Evolutionary conservation across 2,888 invertebrate genomes (phyloP).

Genomic region (Leucophenga montana): DNA sequence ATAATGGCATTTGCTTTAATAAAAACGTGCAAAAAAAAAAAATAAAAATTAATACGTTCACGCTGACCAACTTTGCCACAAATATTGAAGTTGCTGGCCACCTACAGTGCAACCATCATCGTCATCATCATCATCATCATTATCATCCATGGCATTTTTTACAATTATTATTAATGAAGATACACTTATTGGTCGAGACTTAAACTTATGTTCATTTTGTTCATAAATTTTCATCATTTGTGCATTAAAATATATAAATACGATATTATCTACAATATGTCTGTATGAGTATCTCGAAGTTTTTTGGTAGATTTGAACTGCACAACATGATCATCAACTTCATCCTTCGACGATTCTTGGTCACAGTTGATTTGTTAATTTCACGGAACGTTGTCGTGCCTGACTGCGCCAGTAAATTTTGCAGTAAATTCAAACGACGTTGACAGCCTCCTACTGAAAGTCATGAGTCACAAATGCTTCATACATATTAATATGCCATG

Average conservation of each 20-base stretch:
- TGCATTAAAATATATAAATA: not conserved
- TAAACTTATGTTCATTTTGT: not conserved
- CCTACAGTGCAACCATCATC: too few species aligned
- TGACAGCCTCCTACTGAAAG: not conserved
- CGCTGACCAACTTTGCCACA: not conserved
- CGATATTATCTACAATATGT: too few species aligned
- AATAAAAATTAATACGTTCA: too few species aligned
- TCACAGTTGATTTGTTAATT: conserved; percentile 23
- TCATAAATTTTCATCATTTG: not conserved
- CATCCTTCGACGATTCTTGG: not conserved
- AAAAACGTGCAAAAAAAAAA: not conserved
- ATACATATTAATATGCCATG: not conserved
- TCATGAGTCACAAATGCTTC: not conserved
- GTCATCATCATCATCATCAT: not conserved
- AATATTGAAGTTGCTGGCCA: not conserved
- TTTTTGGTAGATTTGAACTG: too few species aligned
- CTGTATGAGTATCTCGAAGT: too few species aligned
- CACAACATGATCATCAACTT: too few species aligned
- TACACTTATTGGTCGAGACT: not conserved
- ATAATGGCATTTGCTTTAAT: too few species aligned
- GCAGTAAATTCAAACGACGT: not conserved
- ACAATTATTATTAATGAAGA: conserved; percentile 28
- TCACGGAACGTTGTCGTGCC: not conserved
- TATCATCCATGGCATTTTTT: conserved; percentile 8
- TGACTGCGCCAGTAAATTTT: not conserved